A percentile compares a stretch with the other conserved stretches of the same genome.
Evolutionary conservation across 2,113 vertebrate genomes (phyloP).

Genomic region (Shinisaurus crocodilurus): DNA sequence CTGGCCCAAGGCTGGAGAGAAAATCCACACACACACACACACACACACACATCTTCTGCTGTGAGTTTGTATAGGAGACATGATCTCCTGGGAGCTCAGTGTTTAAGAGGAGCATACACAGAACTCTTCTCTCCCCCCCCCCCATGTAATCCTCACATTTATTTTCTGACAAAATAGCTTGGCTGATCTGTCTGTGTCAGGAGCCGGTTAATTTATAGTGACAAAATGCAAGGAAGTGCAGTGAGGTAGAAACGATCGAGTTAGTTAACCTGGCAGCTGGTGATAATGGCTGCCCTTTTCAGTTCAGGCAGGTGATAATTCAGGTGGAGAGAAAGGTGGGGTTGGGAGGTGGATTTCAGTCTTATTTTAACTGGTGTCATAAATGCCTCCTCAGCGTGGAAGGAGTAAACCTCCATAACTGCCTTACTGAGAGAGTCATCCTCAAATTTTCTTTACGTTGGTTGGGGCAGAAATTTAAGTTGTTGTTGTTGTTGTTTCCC

Average conservation of each 20-base stretch:
- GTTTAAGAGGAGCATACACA: background rate
- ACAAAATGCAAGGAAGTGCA: conserved; percentile 36
- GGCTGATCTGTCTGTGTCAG: conserved; percentile 45
- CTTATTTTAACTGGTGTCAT: background rate
- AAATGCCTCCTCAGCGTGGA: background rate
- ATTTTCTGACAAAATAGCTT: conserved; percentile 17
- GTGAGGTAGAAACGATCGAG: conserved; percentile 8
- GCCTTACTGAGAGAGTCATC: background rate
- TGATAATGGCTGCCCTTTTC: conserved; percentile 22
- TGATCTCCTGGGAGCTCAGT: background rate
- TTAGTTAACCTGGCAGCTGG: conserved; percentile 29
- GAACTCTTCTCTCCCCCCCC: background rate
- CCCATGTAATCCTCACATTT: background rate
- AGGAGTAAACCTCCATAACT: too few relatives aligned
- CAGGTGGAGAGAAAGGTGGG: conserved; percentile 9
- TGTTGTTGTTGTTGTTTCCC: background rate
- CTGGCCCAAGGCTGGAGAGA: too few relatives aligned
- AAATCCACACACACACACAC: background rate
- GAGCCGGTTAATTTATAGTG: background rate
- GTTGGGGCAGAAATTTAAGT: background rate
- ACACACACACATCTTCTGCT: too few relatives aligned
- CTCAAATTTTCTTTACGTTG: background rate
- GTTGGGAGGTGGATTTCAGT: background rate
- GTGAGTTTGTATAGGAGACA: background rate
- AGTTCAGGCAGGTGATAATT: background rate